These are phyloP conservation scores for Silurus aristotelis DNA, from an alignment of 2,797 vertebrate genomes.

Conservation along the genomic window DNA sequence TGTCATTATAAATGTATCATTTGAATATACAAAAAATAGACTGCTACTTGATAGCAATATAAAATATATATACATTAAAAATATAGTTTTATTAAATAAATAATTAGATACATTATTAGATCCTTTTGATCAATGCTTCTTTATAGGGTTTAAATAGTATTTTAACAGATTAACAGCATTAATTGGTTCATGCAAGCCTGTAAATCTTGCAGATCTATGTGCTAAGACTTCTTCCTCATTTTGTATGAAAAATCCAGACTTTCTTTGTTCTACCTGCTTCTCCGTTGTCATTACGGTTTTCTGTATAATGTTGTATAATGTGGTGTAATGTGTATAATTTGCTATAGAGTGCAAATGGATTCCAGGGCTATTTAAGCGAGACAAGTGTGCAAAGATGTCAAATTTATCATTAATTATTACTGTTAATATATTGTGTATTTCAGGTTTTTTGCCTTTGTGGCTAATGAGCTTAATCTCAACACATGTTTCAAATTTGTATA, in stretches of 20 bases:
- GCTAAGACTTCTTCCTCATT: background rate
- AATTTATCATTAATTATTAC: background rate
- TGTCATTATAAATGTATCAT: too few species aligned
- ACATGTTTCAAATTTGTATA: background rate
- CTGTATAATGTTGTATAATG: background rate
- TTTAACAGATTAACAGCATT: slow-evolving; percentile 4
- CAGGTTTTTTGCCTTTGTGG: background rate
- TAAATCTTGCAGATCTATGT: slow-evolving; percentile 7
- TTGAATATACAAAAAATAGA: background rate
- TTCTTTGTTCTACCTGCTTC: background rate
- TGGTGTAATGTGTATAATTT: background rate
- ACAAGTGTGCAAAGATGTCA: background rate
- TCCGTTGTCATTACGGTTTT: background rate
- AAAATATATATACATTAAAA: background rate
- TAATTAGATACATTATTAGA: background rate
- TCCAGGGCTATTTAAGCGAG: background rate
- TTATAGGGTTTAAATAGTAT: slow-evolving; percentile 9
- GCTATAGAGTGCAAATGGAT: background rate
- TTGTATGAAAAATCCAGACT: background rate
- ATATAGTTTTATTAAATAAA: slow-evolving; percentile 3
- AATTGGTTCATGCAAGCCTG: background rate
- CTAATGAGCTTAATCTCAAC: background rate
- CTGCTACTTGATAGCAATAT: background rate
- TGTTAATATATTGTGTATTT: background rate
- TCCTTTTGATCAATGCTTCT: background rate